Conservation (phyloP, 1,140 invertebrate species). For the Drosophila elegans region DNA sequence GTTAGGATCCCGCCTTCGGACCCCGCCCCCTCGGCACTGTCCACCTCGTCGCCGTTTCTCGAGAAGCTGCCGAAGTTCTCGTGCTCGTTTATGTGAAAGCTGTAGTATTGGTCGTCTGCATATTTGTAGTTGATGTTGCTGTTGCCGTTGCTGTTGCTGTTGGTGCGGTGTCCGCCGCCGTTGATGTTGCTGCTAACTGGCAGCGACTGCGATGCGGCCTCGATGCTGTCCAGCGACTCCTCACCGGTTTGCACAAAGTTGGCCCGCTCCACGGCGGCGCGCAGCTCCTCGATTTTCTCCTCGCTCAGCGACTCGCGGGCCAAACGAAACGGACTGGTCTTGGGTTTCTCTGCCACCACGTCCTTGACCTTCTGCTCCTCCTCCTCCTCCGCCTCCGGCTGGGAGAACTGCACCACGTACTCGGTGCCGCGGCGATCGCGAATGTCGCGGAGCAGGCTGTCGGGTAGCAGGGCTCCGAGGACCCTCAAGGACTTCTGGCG, state of each 20-base stretch:
- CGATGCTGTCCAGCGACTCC: slow-evolving; percentile 44
- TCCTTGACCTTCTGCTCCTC: slow-evolving; percentile 25
- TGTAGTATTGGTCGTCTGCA: slow-evolving; percentile 91
- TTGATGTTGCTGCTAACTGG: slow-evolving; percentile 20
- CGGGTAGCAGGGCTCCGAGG: slow-evolving; percentile 71
- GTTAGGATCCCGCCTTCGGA: slow-evolving; percentile 20
- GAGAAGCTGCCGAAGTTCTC: slow-evolving; percentile 86
- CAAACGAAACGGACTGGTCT: slow-evolving; percentile 34
- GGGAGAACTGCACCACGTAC: slow-evolving; percentile 64
- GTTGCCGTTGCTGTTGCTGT: slow-evolving; percentile 7
- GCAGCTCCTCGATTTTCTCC: slow-evolving; percentile 73
- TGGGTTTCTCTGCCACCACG: slow-evolving; percentile 29
- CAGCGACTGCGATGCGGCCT: slow-evolving; percentile 40
- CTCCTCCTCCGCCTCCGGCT: neutral
- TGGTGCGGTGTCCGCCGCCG: slow-evolving; percentile 21
- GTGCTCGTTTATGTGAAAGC: slow-evolving; percentile 92
- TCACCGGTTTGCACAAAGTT: slow-evolving; percentile 76
- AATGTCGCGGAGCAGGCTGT: slow-evolving; percentile 80
- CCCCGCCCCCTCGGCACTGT: slow-evolving; percentile 50
- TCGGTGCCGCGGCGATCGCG: slow-evolving; percentile 67
- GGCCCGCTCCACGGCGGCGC: slow-evolving; percentile 69
- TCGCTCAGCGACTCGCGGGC: slow-evolving; percentile 67
- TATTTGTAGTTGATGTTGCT: slow-evolving; percentile 85
- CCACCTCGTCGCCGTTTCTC: slow-evolving; percentile 70
- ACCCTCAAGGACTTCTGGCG: slow-evolving; percentile 63